Evolutionary conservation across 37 sponge, comb jelly and placozoan species (phyloP), one percentile per base, ranked within the genome.

Genomic region (Chondrilla cf. caribensis): DNA sequence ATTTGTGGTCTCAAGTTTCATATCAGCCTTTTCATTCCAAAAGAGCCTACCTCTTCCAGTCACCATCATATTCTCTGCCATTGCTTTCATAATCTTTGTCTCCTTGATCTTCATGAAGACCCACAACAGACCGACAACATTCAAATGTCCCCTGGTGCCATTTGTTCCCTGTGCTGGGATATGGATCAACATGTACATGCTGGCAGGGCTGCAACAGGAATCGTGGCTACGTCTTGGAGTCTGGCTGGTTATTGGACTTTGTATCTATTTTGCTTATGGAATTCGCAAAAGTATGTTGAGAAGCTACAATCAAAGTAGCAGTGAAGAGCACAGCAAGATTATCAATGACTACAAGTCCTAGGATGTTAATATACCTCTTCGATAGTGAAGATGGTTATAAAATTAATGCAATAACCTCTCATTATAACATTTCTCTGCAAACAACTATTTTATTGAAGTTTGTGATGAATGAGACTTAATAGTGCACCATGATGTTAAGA

Each of bases 121-220:
- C 58, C n/a, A 40, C 31, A 78, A 47, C 79, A 78, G 17, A 28
- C 79, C 79, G 4, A n/a, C 22, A 5, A 54, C 79, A 8, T 78
- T 78, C 57, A 43, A 78, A 58, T 78, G 79, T 24, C 79, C 79
- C 4, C 57, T 78, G n/a, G 79, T 78, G 17, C 79, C 79, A 14
- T 47, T 78, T 14, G 57, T 78, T 25, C 79, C 79, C 28, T 78
- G 79, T 47, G 18, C 43, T 17, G 79, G 79, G 26, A 78, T 78
- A 25, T 41, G 29, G 19, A 78, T 78, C 58, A 78, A 78, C 31
- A 78, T 78, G 79, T 78, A 78, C 58, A 78, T 78, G 79, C 22
- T 78, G 40, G 79, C 79, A 21, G 79, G 79, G 5, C 57, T 78
- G 42, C 22, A 8, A 11, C 9, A 17, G 43, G 57, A 41, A 38